Evolutionary conservation across 2,113 vertebrate genomes (phyloP).

Genomic region (Pyrgilauda ruficollis): DNA sequence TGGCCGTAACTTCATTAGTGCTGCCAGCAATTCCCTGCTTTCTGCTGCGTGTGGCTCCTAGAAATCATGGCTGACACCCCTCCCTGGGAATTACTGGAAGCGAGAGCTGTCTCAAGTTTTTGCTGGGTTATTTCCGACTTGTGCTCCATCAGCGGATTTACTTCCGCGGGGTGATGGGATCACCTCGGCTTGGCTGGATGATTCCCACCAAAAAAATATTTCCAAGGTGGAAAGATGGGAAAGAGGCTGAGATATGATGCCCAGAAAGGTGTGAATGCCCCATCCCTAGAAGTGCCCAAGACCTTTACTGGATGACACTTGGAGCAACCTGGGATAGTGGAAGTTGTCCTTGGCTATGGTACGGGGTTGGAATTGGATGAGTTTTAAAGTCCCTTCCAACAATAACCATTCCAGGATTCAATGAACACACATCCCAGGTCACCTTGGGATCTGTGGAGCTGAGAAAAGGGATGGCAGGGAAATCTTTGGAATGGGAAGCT

Average conservation of each 20-base stretch:
- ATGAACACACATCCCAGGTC: neutral
- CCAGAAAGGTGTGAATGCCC: neutral
- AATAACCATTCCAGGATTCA: neutral
- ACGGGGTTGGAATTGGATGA: neutral
- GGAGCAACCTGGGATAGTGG: neutral
- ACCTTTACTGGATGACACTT: neutral
- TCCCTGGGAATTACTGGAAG: conserved; percentile 67
- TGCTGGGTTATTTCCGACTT: neutral
- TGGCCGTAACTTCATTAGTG: conserved; percentile 72
- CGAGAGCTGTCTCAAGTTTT: conserved; percentile 22
- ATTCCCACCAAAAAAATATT: neutral
- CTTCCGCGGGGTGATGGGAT: neutral
- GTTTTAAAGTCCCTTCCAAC: neutral
- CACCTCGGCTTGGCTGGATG: neutral
- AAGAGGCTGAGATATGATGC: fast-evolving
- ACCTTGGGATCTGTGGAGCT: neutral
- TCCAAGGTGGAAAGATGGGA: neutral
- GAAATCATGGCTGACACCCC: conserved; percentile 62
- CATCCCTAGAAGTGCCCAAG: neutral
- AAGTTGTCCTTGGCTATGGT: neutral
- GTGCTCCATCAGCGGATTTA: conserved; percentile 14
- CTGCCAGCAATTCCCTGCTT: conserved; percentile 56
- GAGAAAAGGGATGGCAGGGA: neutral
- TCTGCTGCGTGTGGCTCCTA: conserved; percentile 51
- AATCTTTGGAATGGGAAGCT: neutral